Conservation (phyloP, 64 coral and sea anemone species). For the Orbicella faveolata region DNA sequence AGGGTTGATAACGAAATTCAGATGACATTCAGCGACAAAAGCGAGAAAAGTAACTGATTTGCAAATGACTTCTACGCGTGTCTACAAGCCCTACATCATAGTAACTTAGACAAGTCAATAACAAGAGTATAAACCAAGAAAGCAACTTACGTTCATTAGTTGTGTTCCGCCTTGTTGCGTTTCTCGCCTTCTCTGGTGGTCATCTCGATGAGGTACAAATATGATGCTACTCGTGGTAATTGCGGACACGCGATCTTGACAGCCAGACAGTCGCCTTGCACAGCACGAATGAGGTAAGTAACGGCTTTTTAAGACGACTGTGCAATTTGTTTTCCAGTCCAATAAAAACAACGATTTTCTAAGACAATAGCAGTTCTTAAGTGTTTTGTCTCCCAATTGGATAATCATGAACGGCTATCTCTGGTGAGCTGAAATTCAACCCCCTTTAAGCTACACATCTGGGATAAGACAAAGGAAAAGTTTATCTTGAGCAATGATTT, state of each 20-base stretch:
- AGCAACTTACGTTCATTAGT: background rate
- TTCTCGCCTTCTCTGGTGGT: background rate
- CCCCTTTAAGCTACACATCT: background rate
- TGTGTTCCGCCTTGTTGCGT: background rate
- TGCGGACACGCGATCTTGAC: background rate
- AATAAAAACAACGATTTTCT: background rate
- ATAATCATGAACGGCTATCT: background rate
- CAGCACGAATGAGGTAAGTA: background rate
- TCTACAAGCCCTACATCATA: no score
- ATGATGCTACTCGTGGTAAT: background rate
- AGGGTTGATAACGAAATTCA: no score
- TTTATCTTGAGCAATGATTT: background rate
- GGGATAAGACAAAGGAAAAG: background rate
- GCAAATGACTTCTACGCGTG: no score
- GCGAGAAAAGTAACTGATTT: no score
- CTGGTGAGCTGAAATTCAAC: slow-evolving; percentile 1
- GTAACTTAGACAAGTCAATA: no score
- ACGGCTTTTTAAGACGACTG: background rate
- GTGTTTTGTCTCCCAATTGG: background rate
- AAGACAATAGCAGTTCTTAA: background rate
- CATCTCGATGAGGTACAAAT: background rate
- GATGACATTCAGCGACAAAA: no score
- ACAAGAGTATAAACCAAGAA: background rate
- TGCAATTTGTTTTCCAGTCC: background rate
- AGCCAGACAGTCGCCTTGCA: slow-evolving; percentile 18